Base-by-base conservation (phyloP, 1,140 invertebrate genomes). In the Apis laboriosa region DNA sequence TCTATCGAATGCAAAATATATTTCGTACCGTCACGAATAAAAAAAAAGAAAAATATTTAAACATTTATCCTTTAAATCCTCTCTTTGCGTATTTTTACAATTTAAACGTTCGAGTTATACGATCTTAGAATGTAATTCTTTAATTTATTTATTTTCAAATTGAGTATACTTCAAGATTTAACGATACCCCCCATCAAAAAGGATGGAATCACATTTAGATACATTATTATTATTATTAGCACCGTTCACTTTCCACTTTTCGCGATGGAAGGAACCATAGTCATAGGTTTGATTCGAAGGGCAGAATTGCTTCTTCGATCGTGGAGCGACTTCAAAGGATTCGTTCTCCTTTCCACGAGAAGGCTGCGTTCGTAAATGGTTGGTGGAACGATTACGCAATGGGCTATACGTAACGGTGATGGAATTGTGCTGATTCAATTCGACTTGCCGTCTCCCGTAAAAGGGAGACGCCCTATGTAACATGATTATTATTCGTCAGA, bases 231-330 rank as follows among this genome's bases (percentile, higher is more conserved):
- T 84, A 34, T 34, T 34, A 67, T 21, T 43, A 51, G n/a, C 28
- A 21, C 34, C 4, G n/a, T 77, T 49, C 34, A 68, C 34, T 19
- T 68, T 53, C 15, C 19, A 55, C 21, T 61, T 28, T 43, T 13
- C 28, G 34, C 28, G 53, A 68, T 67, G 85, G 9, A 64, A 64
- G 24, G 34, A 64, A 17, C 63, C 15, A 34, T 15, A 1, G 28
- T 71, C 63, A 34, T 68, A 51, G 64, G 71, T 72, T 74, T 77
- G 82, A 66, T 53, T 79, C 58, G 49, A 19, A 17, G 15, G 56
- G n/a, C 70, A 82, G 78, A 89, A 91, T 91, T 90, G 83, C 86
- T 86, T 85, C 74, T 83, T 82, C 85, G 86, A 86, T 90, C 84
- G 85, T 78, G 51, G 21, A 43, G 17, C 34, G 9, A 85, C 86